A percentile compares a stretch with the other conserved stretches of the same genome.
phyloP scores from a whole-genome alignment of 2,797 vertebrate species.

The Phoxinus dragarum region DNA sequence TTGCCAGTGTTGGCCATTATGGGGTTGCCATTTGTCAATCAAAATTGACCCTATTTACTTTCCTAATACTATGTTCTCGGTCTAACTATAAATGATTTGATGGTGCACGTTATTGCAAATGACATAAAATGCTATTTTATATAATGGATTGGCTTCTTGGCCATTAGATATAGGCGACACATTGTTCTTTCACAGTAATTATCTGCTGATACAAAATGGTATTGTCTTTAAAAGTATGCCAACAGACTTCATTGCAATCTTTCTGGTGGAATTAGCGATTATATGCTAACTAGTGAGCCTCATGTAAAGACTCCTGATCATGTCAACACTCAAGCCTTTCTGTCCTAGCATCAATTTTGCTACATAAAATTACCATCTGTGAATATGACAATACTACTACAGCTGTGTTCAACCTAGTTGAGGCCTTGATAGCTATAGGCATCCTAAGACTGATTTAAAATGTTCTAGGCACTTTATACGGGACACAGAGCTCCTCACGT shows the following conservation, averaged over 20 bases:
- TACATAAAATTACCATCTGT: background rate
- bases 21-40: constrained; percentile 3
- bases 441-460: background rate
- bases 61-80: background rate
- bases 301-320: background rate
- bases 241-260: background rate
- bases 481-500: too few relatives aligned
- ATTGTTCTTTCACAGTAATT: background rate
- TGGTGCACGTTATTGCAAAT: background rate
- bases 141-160: background rate
- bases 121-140: too few relatives aligned
- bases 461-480: too few relatives aligned
- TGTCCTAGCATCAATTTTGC: background rate
- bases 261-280: background rate
- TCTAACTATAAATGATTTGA: background rate
- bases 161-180: background rate
- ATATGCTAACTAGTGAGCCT: background rate
- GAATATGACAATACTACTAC: background rate
- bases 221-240: background rate
- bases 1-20: background rate
- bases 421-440: background rate
- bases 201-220: background rate
- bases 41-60: constrained; percentile 3
- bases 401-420: background rate
- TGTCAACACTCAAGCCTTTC: background rate